These are phyloP conservation scores for Euglossa dilemma DNA, from an alignment of 1,140 invertebrate genomes.

Conservation along the genomic window DNA sequence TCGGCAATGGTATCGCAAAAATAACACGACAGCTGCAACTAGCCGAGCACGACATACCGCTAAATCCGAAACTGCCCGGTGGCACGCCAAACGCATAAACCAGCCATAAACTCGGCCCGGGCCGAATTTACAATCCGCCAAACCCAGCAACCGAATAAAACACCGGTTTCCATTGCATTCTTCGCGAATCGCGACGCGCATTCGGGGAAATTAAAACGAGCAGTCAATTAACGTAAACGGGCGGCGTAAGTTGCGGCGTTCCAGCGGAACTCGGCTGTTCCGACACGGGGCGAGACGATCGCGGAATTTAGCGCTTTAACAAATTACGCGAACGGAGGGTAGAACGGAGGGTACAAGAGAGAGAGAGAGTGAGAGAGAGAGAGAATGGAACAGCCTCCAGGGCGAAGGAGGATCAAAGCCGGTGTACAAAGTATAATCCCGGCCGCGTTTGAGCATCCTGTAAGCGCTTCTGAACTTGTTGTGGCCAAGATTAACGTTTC, in stretches of 20 bases:
- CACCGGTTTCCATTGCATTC: background rate
- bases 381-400: constrained; percentile 41
- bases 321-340: constrained; percentile 71
- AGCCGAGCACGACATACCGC: too few relatives aligned
- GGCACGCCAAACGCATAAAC: background rate
- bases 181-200: background rate
- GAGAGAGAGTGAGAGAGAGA: background rate
- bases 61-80: too few relatives aligned
- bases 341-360: background rate
- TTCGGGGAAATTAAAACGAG: constrained; percentile 18
- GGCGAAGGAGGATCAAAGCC: constrained; percentile 75
- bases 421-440: constrained; percentile 69
- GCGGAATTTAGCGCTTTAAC: constrained; percentile 79
- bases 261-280: constrained; percentile 9
- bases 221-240: constrained; percentile 31
- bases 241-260: background rate
- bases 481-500: constrained; percentile 82
- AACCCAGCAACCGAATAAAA: background rate
- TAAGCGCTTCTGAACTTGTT: constrained; percentile 78
- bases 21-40: too few relatives aligned
- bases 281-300: constrained; percentile 52
- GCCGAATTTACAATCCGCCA: background rate
- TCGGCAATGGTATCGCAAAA: too few relatives aligned
- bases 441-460: constrained; percentile 73
- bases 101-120: too few relatives aligned